Evolutionary conservation across 2,888 invertebrate genomes (phyloP), one percentile per base, ranked within the genome.

Genomic region (Epistrophe grossulariae): DNA sequence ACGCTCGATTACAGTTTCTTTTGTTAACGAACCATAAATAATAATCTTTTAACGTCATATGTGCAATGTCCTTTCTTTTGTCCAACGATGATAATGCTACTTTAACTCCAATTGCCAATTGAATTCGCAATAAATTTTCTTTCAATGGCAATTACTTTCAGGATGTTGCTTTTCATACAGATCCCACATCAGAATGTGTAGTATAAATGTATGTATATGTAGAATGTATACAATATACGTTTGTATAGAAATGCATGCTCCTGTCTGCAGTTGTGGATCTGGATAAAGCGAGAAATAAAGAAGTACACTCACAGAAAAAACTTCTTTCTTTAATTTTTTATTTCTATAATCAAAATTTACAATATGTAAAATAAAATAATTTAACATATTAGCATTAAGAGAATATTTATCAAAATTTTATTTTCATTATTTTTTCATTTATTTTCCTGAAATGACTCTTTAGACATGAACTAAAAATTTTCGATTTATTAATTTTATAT

Each of bases 111-210:
- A 57, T 78, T 70, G 60, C 66, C 68, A 85, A 82, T 85, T 82
- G 82, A 85, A 70, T 73, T 81, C 52, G 77, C 73, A 82, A 85
- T 85, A 81, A 81, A 85, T 85, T 81, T 73, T 43, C 52, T 60
- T 72, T 81, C 73, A 85, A 73, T 78, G 78, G 81, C 84, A 85
- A 81, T 81, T 81, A 85, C 78, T 81, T 85, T 77, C 85, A 85
- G 77, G 78, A 78, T 73, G 77, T 74, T 85, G 60, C 73, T 40
- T 40, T 19, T 60, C 24, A 40, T 40, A 11, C 13, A n/a, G 6
- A 40, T 72, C 4, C 24, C 24, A 59, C 28, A 13, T 55, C 8
- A 52, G 8, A 17, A 24, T 24, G 15, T 43, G 43, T 9, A 31
- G 24, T 7, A 11, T 24, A 24, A 13, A 28, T 31, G n/a, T 15